phyloP scores from a whole-genome alignment of 2,797 vertebrate species.

The Micrastur ruficollis region DNA sequence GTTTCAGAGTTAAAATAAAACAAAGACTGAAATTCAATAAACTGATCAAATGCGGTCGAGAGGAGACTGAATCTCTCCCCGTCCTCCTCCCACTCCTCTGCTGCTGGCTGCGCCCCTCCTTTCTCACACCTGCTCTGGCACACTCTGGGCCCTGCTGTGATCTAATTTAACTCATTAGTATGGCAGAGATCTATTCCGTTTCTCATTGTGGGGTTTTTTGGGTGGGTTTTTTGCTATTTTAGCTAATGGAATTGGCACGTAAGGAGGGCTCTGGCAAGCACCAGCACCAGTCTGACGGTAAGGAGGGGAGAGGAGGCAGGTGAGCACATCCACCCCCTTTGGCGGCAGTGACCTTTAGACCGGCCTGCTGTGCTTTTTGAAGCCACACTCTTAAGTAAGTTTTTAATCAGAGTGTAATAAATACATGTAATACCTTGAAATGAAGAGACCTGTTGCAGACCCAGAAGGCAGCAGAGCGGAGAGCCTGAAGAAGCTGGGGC shows the following conservation, averaged over 20 bases:
- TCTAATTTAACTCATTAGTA: not conserved
- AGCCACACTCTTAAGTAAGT: not conserved
- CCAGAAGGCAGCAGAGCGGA: not conserved
- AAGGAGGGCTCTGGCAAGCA: not conserved
- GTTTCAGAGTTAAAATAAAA: not conserved
- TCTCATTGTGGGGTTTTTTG: not conserved
- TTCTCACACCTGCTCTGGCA: not conserved
- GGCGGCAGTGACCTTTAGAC: not conserved
- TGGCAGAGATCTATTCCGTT: not conserved
- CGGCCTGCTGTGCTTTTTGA: fast-evolving
- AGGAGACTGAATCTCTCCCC: not conserved
- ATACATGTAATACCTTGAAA: not conserved
- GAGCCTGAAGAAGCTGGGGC: not conserved
- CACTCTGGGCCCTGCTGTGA: not conserved
- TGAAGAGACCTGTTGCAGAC: fast-evolving
- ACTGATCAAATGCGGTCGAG: fast-evolving
- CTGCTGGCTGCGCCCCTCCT: not conserved
- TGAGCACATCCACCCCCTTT: fast-evolving
- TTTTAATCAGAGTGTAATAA: not conserved
- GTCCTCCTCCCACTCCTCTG: not conserved
- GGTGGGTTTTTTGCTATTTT: not conserved
- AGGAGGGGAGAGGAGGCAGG: fast-evolving
- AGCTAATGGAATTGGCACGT: not conserved
- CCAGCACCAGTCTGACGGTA: not conserved
- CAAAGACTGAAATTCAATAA: not conserved